Evolutionary conservation across 2,113 vertebrate genomes (phyloP).

Genomic region (Cathartes aura): DNA sequence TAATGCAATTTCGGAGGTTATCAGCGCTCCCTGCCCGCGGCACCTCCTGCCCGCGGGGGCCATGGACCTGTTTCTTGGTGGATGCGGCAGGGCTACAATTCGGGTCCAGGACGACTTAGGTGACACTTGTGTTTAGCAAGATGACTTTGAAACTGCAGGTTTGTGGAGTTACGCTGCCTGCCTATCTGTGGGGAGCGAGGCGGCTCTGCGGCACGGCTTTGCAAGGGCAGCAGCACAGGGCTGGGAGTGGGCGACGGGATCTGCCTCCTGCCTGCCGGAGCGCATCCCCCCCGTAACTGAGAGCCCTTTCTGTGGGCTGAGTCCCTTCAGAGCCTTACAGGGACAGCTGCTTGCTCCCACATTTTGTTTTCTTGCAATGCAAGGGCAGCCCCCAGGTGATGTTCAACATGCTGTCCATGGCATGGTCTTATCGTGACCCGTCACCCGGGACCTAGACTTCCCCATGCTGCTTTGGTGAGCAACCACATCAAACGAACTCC

Average conservation of each 20-base stretch:
- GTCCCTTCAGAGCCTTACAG: not conserved
- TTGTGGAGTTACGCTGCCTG: no score
- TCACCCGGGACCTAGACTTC: not conserved
- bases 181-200: accelerated
- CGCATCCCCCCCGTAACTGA: accelerated
- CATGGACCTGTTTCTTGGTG: accelerated
- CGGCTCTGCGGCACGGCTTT: not conserved
- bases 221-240: not conserved
- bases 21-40: not conserved
- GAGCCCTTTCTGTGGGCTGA: not conserved
- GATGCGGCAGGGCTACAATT: not conserved
- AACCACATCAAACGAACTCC: not conserved
- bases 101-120: not conserved
- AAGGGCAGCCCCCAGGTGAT: not conserved
- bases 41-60: not conserved
- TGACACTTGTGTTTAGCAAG: not conserved
- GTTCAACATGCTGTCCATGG: not conserved
- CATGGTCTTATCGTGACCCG: not conserved
- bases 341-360: not conserved
- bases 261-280: not conserved
- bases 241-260: accelerated
- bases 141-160: not conserved
- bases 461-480: not conserved
- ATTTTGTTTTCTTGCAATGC: not conserved
- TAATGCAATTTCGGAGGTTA: not conserved